Conservation (phyloP, 2,797 vertebrate genomes). For the Naso thynnoides region DNA sequence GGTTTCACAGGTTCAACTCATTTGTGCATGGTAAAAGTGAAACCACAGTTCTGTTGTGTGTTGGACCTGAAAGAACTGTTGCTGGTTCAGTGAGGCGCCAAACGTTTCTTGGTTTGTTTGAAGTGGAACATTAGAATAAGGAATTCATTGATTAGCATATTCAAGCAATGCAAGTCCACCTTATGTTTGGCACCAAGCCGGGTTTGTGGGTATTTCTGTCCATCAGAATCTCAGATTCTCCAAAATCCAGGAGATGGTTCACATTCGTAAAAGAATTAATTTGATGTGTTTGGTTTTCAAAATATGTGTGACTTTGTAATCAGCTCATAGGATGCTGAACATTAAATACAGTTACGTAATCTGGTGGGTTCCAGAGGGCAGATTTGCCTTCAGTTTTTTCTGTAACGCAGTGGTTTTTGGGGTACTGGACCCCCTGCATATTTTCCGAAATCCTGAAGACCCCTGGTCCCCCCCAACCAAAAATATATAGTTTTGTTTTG, state of each 20-base stretch:
- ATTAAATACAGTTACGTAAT: background rate
- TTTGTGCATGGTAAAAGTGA: background rate
- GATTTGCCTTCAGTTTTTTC: background rate
- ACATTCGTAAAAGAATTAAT: background rate
- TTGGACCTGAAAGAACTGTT: background rate
- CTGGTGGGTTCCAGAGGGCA: background rate
- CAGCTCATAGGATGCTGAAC: background rate
- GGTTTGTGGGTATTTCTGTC: background rate
- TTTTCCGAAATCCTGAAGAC: too few species aligned
- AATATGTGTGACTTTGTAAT: background rate
- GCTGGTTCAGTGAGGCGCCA: constrained; percentile 3
- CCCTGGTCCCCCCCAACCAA: too few species aligned
- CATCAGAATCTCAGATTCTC: constrained; percentile 8
- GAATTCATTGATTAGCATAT: constrained; percentile 2
- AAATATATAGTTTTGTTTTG: too few species aligned
- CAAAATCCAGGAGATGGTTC: background rate
- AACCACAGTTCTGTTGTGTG: background rate
- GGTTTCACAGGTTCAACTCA: background rate
- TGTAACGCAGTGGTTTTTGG: too few species aligned
- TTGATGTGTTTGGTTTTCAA: background rate
- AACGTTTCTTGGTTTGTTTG: constrained; percentile 6
- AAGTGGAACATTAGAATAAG: background rate
- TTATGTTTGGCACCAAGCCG: background rate
- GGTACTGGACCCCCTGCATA: too few species aligned
- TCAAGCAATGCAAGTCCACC: constrained; percentile 8